Percentiles rank a stretch among this genome's conserved stretches.
phyloP scores from a whole-genome alignment of 2,888 invertebrate species.

The Gordius sp. region DNA sequence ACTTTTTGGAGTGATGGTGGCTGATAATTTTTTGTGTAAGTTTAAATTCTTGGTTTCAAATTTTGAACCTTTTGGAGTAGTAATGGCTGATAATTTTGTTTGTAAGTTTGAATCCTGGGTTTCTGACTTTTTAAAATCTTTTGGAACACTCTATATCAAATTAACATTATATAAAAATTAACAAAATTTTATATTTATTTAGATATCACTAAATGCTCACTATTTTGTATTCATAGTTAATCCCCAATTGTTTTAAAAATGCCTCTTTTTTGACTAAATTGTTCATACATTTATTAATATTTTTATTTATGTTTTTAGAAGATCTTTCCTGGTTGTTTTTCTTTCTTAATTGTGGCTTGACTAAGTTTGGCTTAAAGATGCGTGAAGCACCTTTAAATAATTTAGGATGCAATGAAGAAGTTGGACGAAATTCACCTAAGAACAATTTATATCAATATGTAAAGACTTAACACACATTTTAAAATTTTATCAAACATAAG shows the following conservation, averaged over 20 bases:
- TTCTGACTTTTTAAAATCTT: no score
- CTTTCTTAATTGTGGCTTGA: not conserved
- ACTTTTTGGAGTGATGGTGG: no score
- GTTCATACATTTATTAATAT: not conserved
- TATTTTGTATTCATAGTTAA: not conserved
- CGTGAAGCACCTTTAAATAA: not conserved
- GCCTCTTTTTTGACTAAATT: not conserved
- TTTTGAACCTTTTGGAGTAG: no score
- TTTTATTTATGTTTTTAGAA: not conserved
- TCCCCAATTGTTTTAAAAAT: not conserved
- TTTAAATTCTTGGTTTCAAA: no score
- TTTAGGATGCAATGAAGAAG: not conserved
- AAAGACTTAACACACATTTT: conserved; percentile 37
- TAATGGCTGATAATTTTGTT: no score
- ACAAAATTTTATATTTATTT: no score
- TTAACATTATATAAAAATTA: no score
- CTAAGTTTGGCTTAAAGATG: not conserved
- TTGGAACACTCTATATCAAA: no score
- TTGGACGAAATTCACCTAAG: not conserved
- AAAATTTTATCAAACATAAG: conserved; percentile 68
- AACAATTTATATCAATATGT: not conserved
- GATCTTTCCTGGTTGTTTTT: not conserved
- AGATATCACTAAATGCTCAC: no score
- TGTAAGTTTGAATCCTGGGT: no score
- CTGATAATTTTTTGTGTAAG: no score